Percentiles rank a stretch among this genome's conserved stretches.
These are phyloP conservation scores for Orgyia antiqua DNA, from an alignment of 2,888 invertebrate genomes.

Conservation along the genomic window DNA sequence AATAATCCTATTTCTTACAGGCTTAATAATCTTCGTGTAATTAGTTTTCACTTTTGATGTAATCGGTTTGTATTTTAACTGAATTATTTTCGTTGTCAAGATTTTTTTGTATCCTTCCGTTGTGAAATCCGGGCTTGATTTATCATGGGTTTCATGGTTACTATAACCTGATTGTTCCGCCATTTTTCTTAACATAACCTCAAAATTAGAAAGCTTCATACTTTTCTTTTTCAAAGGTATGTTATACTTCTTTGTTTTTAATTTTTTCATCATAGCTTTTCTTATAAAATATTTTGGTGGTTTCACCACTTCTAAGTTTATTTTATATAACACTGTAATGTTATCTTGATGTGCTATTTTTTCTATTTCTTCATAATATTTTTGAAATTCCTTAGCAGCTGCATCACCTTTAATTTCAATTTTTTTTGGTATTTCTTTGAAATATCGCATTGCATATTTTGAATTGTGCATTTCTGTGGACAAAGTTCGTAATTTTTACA, in stretches of 20 bases:
- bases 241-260: constrained; percentile 53
- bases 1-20: constrained; percentile 49
- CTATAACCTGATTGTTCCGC: constrained; percentile 35
- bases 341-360: constrained; percentile 44
- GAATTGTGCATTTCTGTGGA: constrained; percentile 31
- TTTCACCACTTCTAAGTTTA: constrained; percentile 44
- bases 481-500: not conserved
- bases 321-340: constrained; percentile 43
- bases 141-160: constrained; percentile 22
- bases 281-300: constrained; percentile 12
- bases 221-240: constrained; percentile 60
- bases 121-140: constrained; percentile 16
- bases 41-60: constrained; percentile 42
- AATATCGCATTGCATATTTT: constrained; percentile 22
- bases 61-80: constrained; percentile 55
- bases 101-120: constrained; percentile 29
- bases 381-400: constrained; percentile 39
- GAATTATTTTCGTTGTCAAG: constrained; percentile 33
- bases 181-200: constrained; percentile 48
- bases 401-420: constrained; percentile 46
- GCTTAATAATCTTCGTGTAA: constrained; percentile 47
- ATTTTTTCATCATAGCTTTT: constrained; percentile 30
- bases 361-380: constrained; percentile 43
- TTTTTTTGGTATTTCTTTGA: constrained; percentile 44
- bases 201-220: constrained; percentile 62